Conservation (phyloP, 2,888 invertebrate species). For the Brassicogethes aeneus region DNA sequence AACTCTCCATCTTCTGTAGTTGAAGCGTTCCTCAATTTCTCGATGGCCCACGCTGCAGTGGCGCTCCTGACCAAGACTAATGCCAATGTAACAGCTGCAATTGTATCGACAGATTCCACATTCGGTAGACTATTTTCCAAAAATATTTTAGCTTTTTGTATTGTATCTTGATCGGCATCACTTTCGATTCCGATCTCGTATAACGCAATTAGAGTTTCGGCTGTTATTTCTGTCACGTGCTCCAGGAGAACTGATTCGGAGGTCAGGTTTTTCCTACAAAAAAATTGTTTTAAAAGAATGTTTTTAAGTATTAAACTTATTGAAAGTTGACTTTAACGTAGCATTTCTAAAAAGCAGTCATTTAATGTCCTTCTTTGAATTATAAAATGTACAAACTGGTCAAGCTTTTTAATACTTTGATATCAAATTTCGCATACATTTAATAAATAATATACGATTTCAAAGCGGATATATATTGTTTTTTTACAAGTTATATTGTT, state of each 20-base stretch:
- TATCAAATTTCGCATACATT: too few species aligned
- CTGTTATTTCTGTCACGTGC: slow-evolving; percentile 51
- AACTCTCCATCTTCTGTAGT: slow-evolving; percentile 61
- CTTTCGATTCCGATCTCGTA: slow-evolving; percentile 48
- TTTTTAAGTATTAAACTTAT: too few species aligned
- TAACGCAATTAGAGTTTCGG: slow-evolving; percentile 52
- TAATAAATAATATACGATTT: too few species aligned
- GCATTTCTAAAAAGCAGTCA: background rate
- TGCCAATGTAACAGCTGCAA: slow-evolving; percentile 52
- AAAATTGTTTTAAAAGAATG: too few species aligned
- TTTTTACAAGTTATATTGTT: too few species aligned
- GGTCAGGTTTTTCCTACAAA: slow-evolving; percentile 38
- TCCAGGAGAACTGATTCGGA: slow-evolving; percentile 45
- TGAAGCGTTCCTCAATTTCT: slow-evolving; percentile 50
- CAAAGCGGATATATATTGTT: too few species aligned
- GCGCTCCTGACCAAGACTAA: slow-evolving; percentile 43
- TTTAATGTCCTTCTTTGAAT: background rate
- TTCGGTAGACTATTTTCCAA: slow-evolving; percentile 50
- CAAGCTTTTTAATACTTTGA: too few species aligned
- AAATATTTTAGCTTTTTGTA: slow-evolving; percentile 47
- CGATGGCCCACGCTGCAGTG: slow-evolving; percentile 48
- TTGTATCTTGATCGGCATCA: slow-evolving; percentile 35
- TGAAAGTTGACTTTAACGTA: too few species aligned
- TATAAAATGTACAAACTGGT: too few species aligned
- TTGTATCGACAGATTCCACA: slow-evolving; percentile 48